Evolutionary conservation across 2,797 vertebrate genomes (phyloP).

Genomic region (Protonibea diacanthus): DNA sequence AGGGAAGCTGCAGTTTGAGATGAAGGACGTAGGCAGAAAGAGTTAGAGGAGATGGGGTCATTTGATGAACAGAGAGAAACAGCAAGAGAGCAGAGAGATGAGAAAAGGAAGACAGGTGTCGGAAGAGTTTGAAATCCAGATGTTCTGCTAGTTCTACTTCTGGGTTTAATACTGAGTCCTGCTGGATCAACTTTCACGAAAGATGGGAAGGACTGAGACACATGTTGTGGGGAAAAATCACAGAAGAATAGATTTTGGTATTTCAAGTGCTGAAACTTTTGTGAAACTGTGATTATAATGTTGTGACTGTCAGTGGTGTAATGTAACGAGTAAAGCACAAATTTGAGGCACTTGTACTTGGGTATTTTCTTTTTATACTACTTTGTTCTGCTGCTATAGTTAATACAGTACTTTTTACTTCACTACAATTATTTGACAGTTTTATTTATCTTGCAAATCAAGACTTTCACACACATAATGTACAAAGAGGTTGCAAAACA

Average conservation of each 20-base stretch:
- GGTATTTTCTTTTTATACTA: neutral
- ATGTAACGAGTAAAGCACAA: neutral
- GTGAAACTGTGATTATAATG: no score
- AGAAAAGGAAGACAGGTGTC: slow-evolving; percentile 39
- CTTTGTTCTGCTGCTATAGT: neutral
- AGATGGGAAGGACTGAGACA: neutral
- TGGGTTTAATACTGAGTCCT: neutral
- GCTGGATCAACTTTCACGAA: neutral
- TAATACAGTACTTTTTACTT: neutral
- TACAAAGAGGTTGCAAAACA: neutral
- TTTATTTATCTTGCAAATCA: neutral
- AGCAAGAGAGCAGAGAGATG: neutral
- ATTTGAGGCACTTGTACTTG: no score
- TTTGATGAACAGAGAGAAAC: slow-evolving; percentile 16
- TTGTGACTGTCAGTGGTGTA: neutral
- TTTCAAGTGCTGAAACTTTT: no score
- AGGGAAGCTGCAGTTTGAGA: slow-evolving; percentile 30
- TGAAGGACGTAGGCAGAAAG: slow-evolving; percentile 2
- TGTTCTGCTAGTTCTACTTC: neutral
- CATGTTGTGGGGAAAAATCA: no score
- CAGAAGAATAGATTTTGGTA: no score
- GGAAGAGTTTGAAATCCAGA: neutral
- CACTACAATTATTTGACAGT: neutral
- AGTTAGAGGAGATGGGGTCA: neutral
- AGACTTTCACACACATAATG: neutral